Conservation (phyloP, 2,797 vertebrate genomes). For the Galagoides demidoff region DNA sequence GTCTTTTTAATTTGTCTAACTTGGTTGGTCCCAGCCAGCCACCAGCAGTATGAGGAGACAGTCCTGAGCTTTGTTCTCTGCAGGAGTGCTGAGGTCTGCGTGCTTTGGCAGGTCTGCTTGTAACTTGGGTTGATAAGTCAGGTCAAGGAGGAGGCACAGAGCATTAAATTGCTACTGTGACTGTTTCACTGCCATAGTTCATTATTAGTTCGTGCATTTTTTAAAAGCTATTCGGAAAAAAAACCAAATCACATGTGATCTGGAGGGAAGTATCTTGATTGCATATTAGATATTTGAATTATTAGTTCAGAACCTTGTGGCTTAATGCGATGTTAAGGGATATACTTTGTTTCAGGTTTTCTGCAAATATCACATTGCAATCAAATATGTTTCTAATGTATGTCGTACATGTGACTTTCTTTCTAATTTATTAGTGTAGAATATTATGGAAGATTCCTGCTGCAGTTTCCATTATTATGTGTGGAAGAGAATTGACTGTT, state of each 20-base stretch:
- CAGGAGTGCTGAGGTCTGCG: slow-evolving; percentile 75
- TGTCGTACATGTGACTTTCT: not conserved
- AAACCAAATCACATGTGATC: not conserved
- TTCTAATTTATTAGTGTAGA: not conserved
- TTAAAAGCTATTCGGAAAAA: not conserved
- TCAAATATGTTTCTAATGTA: not conserved
- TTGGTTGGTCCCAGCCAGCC: slow-evolving; percentile 73
- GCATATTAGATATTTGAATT: not conserved
- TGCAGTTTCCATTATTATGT: not conserved
- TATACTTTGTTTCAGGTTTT: slow-evolving; percentile 19
- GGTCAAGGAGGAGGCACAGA: slow-evolving; percentile 52
- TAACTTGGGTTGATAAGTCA: slow-evolving; percentile 84
- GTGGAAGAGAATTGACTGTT: too few species aligned
- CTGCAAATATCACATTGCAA: not conserved
- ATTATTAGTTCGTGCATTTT: not conserved
- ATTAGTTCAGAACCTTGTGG: not conserved
- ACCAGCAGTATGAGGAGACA: slow-evolving; percentile 76
- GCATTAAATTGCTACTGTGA: slow-evolving; percentile 69
- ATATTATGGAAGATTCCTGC: not conserved
- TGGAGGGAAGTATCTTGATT: not conserved
- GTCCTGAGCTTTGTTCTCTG: slow-evolving; percentile 83
- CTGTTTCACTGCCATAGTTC: slow-evolving; percentile 73
- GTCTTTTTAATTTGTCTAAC: slow-evolving; percentile 48
- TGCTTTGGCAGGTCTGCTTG: slow-evolving; percentile 84
- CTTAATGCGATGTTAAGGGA: not conserved